Percentiles rank a stretch among this genome's conserved stretches.
Conservation (phyloP, 2,113 vertebrate genomes). For the Dunckerocampus dactyliophorus region DNA sequence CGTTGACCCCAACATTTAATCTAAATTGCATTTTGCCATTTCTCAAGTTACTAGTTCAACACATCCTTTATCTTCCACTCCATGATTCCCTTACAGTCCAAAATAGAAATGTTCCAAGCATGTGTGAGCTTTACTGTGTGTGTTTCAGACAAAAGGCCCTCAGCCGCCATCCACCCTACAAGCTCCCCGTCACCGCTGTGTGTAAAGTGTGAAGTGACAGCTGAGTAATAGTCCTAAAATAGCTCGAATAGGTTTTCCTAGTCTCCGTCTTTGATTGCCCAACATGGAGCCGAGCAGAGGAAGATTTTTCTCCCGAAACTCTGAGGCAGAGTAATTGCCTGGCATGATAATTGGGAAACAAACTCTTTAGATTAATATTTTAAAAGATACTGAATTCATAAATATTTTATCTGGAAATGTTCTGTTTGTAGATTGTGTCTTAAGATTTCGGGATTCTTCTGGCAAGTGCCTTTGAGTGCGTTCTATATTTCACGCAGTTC, state of each 20-base stretch:
- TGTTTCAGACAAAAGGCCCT: constrained; percentile 53
- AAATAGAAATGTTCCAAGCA: constrained; percentile 62
- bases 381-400: constrained; percentile 30
- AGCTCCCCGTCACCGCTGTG: constrained; percentile 60
- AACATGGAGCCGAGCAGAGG: constrained; percentile 32
- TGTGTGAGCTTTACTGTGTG: constrained; percentile 41
- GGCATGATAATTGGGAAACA: constrained; percentile 45
- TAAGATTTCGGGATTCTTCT: constrained; percentile 9
- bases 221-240: constrained; percentile 72
- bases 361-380: constrained; percentile 50
- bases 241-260: constrained; percentile 59
- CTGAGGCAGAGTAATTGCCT: constrained; percentile 9
- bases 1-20: constrained; percentile 46
- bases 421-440: constrained; percentile 21
- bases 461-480: background rate
- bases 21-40: constrained; percentile 51
- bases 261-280: constrained; percentile 17
- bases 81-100: constrained; percentile 44
- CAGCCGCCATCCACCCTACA: constrained; percentile 44
- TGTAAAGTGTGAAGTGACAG: constrained; percentile 72
- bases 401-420: constrained; percentile 33
- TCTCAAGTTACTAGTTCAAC: constrained; percentile 37
- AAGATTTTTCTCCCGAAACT: constrained; percentile 21
- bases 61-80: constrained; percentile 57
- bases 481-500: constrained; percentile 25